Base-by-base conservation (phyloP, 1,140 invertebrate species). In the Hyles vespertilio region DNA sequence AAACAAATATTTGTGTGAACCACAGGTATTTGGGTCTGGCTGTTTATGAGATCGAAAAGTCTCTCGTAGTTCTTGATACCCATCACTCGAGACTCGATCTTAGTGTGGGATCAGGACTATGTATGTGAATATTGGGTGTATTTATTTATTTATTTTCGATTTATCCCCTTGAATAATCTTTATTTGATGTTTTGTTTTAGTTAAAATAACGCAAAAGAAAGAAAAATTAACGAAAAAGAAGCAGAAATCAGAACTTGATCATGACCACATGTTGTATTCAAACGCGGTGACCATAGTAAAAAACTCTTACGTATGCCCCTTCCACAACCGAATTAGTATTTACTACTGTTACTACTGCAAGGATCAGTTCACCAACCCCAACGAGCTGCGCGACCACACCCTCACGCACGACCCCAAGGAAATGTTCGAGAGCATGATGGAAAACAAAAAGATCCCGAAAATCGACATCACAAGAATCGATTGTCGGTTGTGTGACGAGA, bases 401-500 rank as follows among this genome's bases (percentile, higher is more conserved):
- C 51, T 81, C 0, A 51, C 70, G 2, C 83, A 87, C 55, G 68
- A 84, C 4, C 84, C 84, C 0, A 72, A 68, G 7, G 58, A 77
- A 53, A 53, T 71, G 7, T 87, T 86, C 62, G 74, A 81, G 48
- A 69, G 59, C 7, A 78, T 78, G 7, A 80, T 79, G 56, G 81
- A 84, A 48, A 75, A 80, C 45, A 84, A 76, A 11, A 86, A 88
- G 51, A 74, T 82, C 56, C 80, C 83, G 0, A 85, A 86, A 79
- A 78, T 87, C n/a, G 84, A 87, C 58, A 80, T 86, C 5, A 83
- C 81, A 0, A 69, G 79, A 67, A 78, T 88, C 56, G 83, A 88
- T 69, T 88, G 83, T 56, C 36, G 83, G 48, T 56, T 88, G 4
- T 86, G 85, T 47, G 33, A 56, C 0, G 67, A 73, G 10, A 86